Evolutionary conservation across 2,797 vertebrate species (phyloP).

Genomic region (Scleropages formosus): DNA sequence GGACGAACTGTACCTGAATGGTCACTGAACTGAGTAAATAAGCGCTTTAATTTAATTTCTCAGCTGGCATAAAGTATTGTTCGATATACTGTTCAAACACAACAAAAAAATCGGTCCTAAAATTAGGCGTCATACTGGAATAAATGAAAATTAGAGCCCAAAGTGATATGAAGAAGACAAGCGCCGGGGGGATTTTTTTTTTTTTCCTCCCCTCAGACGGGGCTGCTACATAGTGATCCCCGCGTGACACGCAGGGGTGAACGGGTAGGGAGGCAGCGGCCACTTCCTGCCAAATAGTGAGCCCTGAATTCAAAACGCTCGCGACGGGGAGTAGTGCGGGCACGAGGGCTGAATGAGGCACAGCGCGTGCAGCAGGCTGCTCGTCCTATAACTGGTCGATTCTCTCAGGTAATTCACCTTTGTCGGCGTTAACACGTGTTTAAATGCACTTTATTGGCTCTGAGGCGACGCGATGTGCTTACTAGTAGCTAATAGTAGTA

Average conservation of each 20-base stretch:
- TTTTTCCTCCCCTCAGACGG: too few species aligned
- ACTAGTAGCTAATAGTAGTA: too few species aligned
- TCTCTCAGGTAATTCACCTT: slow-evolving; percentile 21
- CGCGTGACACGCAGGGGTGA: background rate
- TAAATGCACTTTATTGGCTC: background rate
- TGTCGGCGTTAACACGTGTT: background rate
- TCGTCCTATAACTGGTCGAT: background rate
- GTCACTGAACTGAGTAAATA: too few species aligned
- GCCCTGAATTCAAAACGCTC: slow-evolving; percentile 8
- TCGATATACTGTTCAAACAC: background rate
- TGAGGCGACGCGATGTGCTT: too few species aligned
- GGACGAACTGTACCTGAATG: background rate
- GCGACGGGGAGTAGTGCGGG: slow-evolving; percentile 20
- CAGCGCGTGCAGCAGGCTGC: background rate
- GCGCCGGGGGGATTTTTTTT: background rate
- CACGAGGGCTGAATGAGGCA: slow-evolving; percentile 25
- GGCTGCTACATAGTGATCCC: slow-evolving; percentile 33
- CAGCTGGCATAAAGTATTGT: background rate
- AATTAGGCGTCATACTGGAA: background rate
- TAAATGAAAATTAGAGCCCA: background rate
- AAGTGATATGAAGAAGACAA: too few species aligned
- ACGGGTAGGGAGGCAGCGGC: background rate
- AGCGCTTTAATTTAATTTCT: too few species aligned
- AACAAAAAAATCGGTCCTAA: background rate
- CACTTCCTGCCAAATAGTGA: slow-evolving; percentile 60